phyloP scores from a whole-genome alignment of 2,113 vertebrate species.

The Pogona vitticeps region DNA sequence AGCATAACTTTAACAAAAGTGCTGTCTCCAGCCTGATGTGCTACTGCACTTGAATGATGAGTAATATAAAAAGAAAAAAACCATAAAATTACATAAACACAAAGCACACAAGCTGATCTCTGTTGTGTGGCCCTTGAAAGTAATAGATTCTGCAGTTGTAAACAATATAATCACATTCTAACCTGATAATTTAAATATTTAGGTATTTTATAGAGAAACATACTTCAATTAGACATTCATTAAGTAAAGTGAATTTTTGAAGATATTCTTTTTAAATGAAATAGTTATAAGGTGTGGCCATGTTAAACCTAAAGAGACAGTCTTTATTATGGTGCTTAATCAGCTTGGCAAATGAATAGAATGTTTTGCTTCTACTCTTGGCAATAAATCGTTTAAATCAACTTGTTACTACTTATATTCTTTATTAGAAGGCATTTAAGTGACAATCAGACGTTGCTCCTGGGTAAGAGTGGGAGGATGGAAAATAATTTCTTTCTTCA shows the following conservation, averaged over 20 bases:
- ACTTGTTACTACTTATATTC: constrained; percentile 58
- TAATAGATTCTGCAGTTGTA: constrained; percentile 1
- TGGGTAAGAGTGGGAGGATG: constrained; percentile 52
- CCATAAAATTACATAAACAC: neutral
- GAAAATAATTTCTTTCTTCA: constrained; percentile 58
- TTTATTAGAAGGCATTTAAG: constrained; percentile 41
- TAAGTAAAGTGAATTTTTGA: constrained; percentile 35
- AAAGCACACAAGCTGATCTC: neutral
- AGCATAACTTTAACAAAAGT: neutral
- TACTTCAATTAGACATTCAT: constrained; percentile 20
- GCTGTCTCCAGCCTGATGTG: neutral
- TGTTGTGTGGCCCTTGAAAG: neutral
- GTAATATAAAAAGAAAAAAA: neutral
- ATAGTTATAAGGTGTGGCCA: constrained; percentile 23
- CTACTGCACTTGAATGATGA: neutral
- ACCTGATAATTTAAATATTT: constrained; percentile 20
- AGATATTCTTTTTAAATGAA: neutral
- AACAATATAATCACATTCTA: constrained; percentile 17
- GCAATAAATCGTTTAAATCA: constrained; percentile 66
- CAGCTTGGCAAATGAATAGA: constrained; percentile 40
- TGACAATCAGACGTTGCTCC: constrained; percentile 61
- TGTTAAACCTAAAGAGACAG: constrained; percentile 22
- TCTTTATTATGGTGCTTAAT: constrained; percentile 52
- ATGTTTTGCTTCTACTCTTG: constrained; percentile 55
- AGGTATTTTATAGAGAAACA: neutral